Base-by-base conservation (phyloP, 2,797 vertebrate species). In the Bradypus variegatus region DNA sequence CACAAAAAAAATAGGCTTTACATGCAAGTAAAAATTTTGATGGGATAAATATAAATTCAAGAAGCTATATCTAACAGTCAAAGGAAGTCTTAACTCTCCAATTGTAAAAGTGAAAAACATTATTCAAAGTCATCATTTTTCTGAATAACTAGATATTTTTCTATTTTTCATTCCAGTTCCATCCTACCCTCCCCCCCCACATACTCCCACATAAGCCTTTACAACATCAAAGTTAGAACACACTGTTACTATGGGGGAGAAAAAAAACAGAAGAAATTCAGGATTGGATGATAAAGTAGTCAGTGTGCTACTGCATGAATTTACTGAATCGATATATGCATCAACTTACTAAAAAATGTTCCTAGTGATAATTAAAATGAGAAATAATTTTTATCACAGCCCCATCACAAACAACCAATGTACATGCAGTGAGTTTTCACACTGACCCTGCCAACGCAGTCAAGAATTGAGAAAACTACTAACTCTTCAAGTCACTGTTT, bases 191-290 rank as follows among this genome's bases (percentile, higher is more conserved):
- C n/a, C 84, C 25, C 76, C 79, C n/a, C 82, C 48, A 92, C 27
- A 86, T 13, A 89, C 55, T 90, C 83, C 90, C 88, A 90, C 76
- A 79, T 45, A 85, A 93, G 53, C 2, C 80, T 76, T 60, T n/a
- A 73, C 86, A 90, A 92, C 50, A 93, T 85, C 65, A 77, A 91
- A 90, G 82, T 90, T 69, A 92, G 87, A 89, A 92, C 92, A 94
- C 29, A 79, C 38, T 50, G 80, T 94, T 89, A 67, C 53, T 50
- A 79, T n/a, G 75, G 60, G 89, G 92, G 60, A 89, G 92, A 94
- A 91, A 50, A 55, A 72, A 80, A 78, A 55, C 48, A 67, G 72
- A 78, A 87, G 75, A 83, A 87, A 92, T 1, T 72, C 84, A 84
- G n/a, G 29, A 64, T n/a, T 75, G n/a, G 45, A 45, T 69, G 81